phyloP scores from a whole-genome alignment of 2,888 invertebrate genomes.

The Deilephila elpenor region DNA sequence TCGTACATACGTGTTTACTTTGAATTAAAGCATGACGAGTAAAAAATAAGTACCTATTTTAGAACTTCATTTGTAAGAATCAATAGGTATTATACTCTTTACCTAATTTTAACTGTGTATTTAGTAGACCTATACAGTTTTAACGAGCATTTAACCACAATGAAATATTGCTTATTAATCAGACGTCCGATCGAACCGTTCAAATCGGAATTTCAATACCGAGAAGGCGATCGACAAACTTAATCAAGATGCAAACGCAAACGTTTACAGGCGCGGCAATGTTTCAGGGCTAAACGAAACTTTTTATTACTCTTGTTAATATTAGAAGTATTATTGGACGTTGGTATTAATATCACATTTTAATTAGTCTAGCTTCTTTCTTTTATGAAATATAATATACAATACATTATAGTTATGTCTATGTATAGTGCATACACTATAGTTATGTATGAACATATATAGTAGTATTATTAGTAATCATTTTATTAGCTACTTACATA shows the following conservation, averaged over 20 bases:
- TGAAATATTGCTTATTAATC: neutral
- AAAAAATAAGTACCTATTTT: too few relatives aligned
- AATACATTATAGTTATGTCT: too few relatives aligned
- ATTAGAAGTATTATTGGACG: too few relatives aligned
- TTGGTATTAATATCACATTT: too few relatives aligned
- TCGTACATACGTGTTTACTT: too few relatives aligned
- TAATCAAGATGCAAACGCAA: neutral
- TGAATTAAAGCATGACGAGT: too few relatives aligned
- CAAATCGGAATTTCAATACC: neutral
- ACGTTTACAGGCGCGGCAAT: neutral
- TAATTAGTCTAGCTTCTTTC: too few relatives aligned
- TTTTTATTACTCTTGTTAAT: neutral
- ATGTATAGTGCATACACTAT: too few relatives aligned
- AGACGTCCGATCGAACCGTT: conserved; percentile 3
- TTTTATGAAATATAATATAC: too few relatives aligned
- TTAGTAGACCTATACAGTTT: neutral
- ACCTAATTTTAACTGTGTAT: neutral
- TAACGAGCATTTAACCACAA: neutral
- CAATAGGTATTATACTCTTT: too few relatives aligned
- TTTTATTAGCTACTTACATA: neutral
- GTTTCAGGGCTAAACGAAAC: neutral
- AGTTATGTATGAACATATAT: too few relatives aligned
- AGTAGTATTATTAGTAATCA: neutral
- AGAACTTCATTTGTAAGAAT: too few relatives aligned
- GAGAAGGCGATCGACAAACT: neutral